Evolutionary conservation across 1,140 invertebrate genomes (phyloP).

Genomic region (Sinella curviseta): DNA sequence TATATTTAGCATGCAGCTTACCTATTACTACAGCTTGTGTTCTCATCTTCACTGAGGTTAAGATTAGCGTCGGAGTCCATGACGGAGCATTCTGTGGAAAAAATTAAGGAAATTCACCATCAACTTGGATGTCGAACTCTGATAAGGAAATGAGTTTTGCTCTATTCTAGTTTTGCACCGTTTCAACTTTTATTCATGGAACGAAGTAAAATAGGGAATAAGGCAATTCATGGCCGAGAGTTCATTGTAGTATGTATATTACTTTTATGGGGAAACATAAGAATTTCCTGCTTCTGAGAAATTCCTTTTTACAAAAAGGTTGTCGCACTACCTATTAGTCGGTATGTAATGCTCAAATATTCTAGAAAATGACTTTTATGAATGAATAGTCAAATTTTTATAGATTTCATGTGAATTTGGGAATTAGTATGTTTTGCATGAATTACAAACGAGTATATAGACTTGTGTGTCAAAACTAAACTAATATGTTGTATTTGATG

Average conservation of each 20-base stretch:
- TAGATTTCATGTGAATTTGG: background rate
- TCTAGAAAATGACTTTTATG: background rate
- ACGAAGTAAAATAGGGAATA: too few species aligned
- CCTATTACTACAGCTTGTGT: slow-evolving; percentile 49
- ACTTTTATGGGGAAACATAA: background rate
- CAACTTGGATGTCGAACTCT: background rate
- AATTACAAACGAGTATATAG: background rate
- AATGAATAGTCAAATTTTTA: background rate
- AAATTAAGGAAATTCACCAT: background rate
- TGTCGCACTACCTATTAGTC: too few species aligned
- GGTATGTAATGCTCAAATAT: too few species aligned
- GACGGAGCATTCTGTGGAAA: slow-evolving; percentile 42
- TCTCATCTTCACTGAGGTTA: slow-evolving; percentile 47
- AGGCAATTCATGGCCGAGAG: background rate
- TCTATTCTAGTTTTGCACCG: background rate
- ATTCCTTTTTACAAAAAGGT: background rate
- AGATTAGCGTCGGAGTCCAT: slow-evolving; percentile 42
- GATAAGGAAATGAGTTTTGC: background rate
- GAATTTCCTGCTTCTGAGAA: slow-evolving; percentile 1
- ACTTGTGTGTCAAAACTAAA: background rate
- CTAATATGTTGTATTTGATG: too few species aligned
- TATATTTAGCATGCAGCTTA: slow-evolving; percentile 28
- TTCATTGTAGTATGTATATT: background rate
- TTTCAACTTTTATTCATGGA: background rate
- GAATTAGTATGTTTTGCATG: background rate